Base-by-base conservation (phyloP, 2,888 invertebrate genomes). In the Lasius fuliginosus region DNA sequence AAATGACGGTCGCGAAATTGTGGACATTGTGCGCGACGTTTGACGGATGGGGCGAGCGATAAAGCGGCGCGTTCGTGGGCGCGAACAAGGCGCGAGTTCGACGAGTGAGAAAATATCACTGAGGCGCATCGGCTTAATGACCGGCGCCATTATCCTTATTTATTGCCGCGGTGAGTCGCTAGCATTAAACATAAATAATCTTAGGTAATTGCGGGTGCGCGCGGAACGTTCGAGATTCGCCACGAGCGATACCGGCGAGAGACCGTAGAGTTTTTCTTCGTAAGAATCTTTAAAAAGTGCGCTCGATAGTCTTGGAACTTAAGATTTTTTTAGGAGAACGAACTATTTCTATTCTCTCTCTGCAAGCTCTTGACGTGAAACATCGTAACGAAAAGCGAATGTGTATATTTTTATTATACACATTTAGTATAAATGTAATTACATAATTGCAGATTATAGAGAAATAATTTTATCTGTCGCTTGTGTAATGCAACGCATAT, bases 71-170 rank as follows among this genome's bases (percentile, higher is more conserved):
- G 89, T 88, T 85, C 91, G 93, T 93, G 92, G 93, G 93, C 93
- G 92, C 91, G 91, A 93, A 94, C 92, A 91, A 90, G 91, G 91
- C 79, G 92, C 90, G 91, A 90, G 90, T 90, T 87, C 86, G 87
- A 85, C 83, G 92, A 92, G 94, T 91, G 93, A 94, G 94, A 94
- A 94, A 94, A 94, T 94, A 94, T 94, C 93, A 94, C 92, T 92
- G 93, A 89, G 83, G 90, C 86, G 90, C 91, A 94, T 93, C 91
- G 92, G 86, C 92, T 93, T 93, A 94, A 94, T 94, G 93, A 93
- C 91, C 87, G 83, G 85, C 86, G 91, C 93, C 93, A 94, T 94
- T 94, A 94, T 93, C 92, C 89, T 92, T 91, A 93, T 91, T 91
- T 92, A 92, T 93, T 91, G 89, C 92, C 85, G 87, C 90, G 91